Conservation (phyloP, 1,140 invertebrate genomes). For the Drosophila varians region DNA sequence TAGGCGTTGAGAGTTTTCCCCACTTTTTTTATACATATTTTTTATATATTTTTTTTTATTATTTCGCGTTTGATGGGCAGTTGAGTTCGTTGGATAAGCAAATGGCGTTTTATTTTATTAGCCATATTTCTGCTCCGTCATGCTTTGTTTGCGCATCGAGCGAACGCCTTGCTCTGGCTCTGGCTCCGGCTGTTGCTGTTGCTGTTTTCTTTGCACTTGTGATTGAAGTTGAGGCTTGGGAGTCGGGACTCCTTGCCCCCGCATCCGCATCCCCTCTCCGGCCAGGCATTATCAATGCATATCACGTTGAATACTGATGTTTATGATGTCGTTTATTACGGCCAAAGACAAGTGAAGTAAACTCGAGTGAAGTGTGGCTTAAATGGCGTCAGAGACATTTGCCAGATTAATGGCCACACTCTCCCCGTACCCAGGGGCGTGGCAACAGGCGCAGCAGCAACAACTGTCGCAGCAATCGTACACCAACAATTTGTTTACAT, state of each 20-base stretch:
- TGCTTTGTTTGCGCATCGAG: conserved; percentile 72
- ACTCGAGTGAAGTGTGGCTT: conserved; percentile 73
- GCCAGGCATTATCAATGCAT: conserved; percentile 74
- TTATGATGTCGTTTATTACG: conserved; percentile 56
- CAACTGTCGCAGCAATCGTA: conserved; percentile 20
- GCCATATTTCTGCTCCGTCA: conserved; percentile 76
- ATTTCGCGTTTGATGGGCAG: conserved; percentile 29
- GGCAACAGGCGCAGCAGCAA: conserved; percentile 15
- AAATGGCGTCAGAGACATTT: conserved; percentile 77
- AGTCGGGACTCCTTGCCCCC: background rate
- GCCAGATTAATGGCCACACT: conserved; percentile 73
- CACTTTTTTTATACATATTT: conserved; percentile 26
- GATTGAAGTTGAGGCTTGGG: conserved; percentile 33
- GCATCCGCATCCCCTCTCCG: background rate
- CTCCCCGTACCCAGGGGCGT: too few relatives aligned
- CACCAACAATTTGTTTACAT: conserved; percentile 76
- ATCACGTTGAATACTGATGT: conserved; percentile 70
- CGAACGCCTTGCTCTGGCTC: conserved; percentile 14
- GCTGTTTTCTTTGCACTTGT: conserved; percentile 49
- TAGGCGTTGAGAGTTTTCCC: conserved; percentile 42
- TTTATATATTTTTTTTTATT: conserved; percentile 2
- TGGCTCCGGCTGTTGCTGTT: too few relatives aligned
- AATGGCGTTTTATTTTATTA: conserved; percentile 81
- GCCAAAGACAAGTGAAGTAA: conserved; percentile 50
- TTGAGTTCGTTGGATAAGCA: conserved; percentile 40